These are phyloP conservation scores for Toxostoma redivivum DNA, from an alignment of 2,113 vertebrate species.

Conservation along the genomic window DNA sequence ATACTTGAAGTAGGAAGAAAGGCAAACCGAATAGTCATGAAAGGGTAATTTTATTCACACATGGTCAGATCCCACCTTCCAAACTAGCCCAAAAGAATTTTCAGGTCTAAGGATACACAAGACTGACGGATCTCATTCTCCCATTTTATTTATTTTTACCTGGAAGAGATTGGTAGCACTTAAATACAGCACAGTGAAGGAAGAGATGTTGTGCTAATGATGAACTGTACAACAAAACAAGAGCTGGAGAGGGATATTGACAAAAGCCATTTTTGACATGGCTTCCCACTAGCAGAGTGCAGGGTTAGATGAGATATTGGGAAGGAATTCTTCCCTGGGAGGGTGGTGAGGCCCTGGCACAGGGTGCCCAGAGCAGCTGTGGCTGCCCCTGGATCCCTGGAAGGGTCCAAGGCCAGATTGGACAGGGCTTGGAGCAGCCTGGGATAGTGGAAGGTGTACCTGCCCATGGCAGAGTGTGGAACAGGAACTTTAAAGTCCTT, in stretches of 20 bases:
- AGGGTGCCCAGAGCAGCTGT: neutral
- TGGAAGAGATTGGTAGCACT: neutral
- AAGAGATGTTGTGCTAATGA: neutral
- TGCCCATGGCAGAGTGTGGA: neutral
- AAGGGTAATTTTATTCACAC: neutral
- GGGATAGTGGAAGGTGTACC: fast-evolving
- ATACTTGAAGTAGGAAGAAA: neutral
- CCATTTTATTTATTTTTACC: neutral
- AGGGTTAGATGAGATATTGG: neutral
- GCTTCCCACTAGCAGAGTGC: neutral
- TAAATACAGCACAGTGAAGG: neutral
- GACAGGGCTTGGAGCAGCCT: fast-evolving
- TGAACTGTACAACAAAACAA: neutral
- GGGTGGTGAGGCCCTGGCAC: neutral
- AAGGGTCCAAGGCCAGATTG: neutral
- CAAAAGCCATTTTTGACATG: neutral
- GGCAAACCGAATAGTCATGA: neutral
- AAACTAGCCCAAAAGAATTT: neutral
- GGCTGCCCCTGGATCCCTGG: neutral
- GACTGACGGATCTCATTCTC: neutral
- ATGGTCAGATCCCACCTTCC: neutral
- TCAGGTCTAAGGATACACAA: neutral
- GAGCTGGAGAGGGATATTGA: neutral
- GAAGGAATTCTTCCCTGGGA: neutral
- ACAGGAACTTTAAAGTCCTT: neutral